Conservation (phyloP, 2,113 vertebrate species). For the Aythya baeri region DNA sequence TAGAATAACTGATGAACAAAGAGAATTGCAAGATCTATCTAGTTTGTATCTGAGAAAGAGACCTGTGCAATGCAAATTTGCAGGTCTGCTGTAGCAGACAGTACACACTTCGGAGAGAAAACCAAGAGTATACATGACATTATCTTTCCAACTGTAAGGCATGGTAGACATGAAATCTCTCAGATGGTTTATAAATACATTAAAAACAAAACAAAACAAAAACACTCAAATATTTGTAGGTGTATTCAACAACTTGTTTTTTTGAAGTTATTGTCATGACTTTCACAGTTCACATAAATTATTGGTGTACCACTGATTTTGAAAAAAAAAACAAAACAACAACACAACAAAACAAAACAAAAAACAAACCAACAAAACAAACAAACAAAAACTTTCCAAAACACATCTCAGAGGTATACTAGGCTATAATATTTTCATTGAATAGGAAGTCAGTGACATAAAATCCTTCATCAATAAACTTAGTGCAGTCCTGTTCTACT, state of each 20-base stretch:
- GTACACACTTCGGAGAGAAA: not conserved
- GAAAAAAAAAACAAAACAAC: not conserved
- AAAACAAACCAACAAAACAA: not conserved
- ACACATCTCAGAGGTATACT: not conserved
- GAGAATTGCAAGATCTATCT: not conserved
- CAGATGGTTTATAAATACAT: not conserved
- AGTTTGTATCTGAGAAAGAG: not conserved
- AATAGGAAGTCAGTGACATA: constrained; percentile 20
- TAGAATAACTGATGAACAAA: not conserved
- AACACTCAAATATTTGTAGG: not conserved
- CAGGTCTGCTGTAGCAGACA: not conserved
- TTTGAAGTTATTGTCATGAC: not conserved
- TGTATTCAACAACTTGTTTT: not conserved
- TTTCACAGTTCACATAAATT: not conserved
- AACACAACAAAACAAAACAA: too few species aligned
- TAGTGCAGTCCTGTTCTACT: constrained; percentile 3
- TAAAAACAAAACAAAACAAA: not conserved
- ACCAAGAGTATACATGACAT: not conserved
- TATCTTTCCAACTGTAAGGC: not conserved
- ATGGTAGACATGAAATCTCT: not conserved
- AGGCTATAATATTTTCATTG: constrained; percentile 4
- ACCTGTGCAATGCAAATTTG: not conserved
- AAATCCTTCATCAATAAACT: constrained; percentile 46
- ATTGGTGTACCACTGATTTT: not conserved
- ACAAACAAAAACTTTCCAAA: not conserved